Base-by-base conservation (phyloP, 2,888 invertebrate genomes). In the Rosalia funebris region DNA sequence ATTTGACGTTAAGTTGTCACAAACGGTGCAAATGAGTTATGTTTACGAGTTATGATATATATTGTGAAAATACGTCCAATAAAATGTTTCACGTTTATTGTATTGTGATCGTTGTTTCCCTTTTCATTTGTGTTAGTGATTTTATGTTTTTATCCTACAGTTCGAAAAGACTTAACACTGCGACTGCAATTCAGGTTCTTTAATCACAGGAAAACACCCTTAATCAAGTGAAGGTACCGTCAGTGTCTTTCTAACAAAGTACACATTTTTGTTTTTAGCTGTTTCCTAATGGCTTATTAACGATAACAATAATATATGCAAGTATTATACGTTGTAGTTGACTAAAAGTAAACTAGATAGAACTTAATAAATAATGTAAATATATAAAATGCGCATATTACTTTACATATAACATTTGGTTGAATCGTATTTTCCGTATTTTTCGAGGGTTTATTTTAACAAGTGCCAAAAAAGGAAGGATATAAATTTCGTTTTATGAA, bases 121-220 rank as follows among this genome's bases (percentile, higher is more conserved):
- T 15, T 39, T 4, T 25, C 14, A 7, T 10, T 39, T 17, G 10
- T 37, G 25, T 50, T 50, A 44, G 39, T 50, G 37, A 39, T 31
- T 39, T 66, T 71, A 64, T 62, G 69, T 71, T 72, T 72, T 71
- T 84, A 88, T 87, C 68, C 54, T 62, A 83, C 91, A 93, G 93
- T 94, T 91, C 92, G 93, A 90, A 94, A 94, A 93, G 93, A 94
- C 87, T 90, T 93, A 89, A 92, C 92, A 86, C 91, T 93, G 89
- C 92, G 93, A 88, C 91, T 93, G 86, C 91, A 91, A 88, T 94
- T 92, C 91, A 89, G 93, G 89, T 93, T 93, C 91, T 94, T 94
- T 92, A 93, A 92, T 89, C 91, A 91, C 88, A 91, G 92, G 89
- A 89, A 89, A 87, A 88, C 88, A 82, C 90, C 91, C 84, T 88